Conservation (phyloP, 2,797 vertebrate genomes). For the Cirrhinus molitorella region DNA sequence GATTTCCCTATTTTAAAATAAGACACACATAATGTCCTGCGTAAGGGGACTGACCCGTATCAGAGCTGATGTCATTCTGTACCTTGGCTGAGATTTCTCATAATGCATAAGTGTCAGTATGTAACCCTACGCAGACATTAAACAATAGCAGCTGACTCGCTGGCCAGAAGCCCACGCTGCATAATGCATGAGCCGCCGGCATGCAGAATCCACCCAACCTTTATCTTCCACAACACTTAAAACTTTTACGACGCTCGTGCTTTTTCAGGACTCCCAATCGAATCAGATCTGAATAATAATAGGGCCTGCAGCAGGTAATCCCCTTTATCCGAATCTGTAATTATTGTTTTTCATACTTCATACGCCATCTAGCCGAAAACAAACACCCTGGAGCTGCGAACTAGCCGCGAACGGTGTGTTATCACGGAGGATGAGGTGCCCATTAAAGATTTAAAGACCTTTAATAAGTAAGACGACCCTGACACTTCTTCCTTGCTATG, state of each 20-base stretch:
- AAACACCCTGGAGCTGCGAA: slow-evolving; percentile 9
- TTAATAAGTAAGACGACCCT: slow-evolving; percentile 84
- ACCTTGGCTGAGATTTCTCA: slow-evolving; percentile 56
- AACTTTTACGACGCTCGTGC: slow-evolving; percentile 75
- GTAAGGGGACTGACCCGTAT: slow-evolving; percentile 5
- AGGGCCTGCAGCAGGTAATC: background rate
- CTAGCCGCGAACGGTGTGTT: slow-evolving; percentile 52
- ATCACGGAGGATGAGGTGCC: slow-evolving; percentile 70
- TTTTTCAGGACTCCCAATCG: slow-evolving; percentile 66
- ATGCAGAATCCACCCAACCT: slow-evolving; percentile 70
- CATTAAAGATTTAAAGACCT: slow-evolving; percentile 83
- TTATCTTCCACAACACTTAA: slow-evolving; percentile 70
- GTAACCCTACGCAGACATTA: slow-evolving; percentile 55
- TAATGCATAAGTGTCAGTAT: slow-evolving; percentile 42
- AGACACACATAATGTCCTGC: background rate
- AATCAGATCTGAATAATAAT: slow-evolving; percentile 50
- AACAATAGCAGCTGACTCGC: slow-evolving; percentile 56
- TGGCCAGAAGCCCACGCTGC: slow-evolving; percentile 58
- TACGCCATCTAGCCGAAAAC: background rate
- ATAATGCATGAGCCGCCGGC: slow-evolving; percentile 73
- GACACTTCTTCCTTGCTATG: slow-evolving; percentile 78
- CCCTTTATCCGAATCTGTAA: slow-evolving; percentile 13
- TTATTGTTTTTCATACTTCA: background rate
- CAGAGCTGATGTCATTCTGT: slow-evolving; percentile 23
- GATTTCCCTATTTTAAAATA: background rate